Conservation (phyloP, 2,888 invertebrate genomes). For the Lacanobia oleracea region DNA sequence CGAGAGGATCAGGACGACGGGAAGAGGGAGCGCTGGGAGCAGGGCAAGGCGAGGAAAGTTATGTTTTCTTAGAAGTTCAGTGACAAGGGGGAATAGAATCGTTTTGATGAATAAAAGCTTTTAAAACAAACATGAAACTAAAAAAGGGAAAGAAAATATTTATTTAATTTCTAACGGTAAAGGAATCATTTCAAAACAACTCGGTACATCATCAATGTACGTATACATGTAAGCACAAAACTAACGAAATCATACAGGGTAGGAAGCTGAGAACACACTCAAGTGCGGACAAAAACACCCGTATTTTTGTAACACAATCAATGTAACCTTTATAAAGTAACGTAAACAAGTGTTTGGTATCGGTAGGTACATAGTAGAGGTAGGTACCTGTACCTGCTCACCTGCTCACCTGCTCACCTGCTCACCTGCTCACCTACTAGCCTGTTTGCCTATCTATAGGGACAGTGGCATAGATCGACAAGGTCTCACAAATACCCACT, state of each 20-base stretch:
- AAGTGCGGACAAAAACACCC: no score
- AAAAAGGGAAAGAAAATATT: background rate
- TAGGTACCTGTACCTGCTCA: background rate
- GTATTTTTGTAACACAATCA: no score
- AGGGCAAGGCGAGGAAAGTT: conserved; percentile 9
- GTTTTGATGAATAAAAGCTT: conserved; percentile 16
- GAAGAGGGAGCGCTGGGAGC: conserved; percentile 16
- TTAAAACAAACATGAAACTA: conserved; percentile 14
- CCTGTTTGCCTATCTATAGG: conserved; percentile 51
- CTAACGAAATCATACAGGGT: no score
- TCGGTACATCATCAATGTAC: no score
- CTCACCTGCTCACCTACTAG: conserved; percentile 35
- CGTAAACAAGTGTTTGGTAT: conserved; percentile 13
- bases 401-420: no score
- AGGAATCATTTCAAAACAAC: background rate
- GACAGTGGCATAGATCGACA: conserved; percentile 54
- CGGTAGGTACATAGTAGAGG: background rate
- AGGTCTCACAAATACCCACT: conserved; percentile 33
- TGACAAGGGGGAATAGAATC: conserved; percentile 21
- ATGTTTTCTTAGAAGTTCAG: conserved; percentile 25
- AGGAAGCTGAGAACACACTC: background rate
- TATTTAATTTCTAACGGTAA: background rate
- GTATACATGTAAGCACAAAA: no score
- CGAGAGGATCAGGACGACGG: conserved; percentile 31
- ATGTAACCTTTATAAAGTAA: background rate